Conservation (phyloP, 2,888 invertebrate genomes). For the Eupithecia abbreviata region DNA sequence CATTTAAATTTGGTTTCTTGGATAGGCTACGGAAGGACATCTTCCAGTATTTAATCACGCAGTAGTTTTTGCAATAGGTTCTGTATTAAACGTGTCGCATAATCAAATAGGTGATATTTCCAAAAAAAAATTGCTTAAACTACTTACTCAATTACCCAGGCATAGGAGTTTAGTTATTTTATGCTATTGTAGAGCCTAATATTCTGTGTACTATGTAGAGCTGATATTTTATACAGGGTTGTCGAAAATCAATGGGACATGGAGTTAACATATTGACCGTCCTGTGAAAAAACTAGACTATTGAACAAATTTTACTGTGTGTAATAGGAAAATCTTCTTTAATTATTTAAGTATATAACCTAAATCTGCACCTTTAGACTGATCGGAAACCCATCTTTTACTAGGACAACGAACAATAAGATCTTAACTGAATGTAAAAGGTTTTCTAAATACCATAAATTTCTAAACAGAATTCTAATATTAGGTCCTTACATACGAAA, state of each 20-base stretch:
- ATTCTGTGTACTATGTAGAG: background rate
- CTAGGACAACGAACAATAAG: background rate
- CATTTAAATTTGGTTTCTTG: background rate
- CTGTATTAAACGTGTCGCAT: background rate
- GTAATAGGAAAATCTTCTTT: background rate
- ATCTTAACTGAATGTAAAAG: background rate
- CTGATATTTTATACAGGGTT: background rate
- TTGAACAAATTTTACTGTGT: background rate
- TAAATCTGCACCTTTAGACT: background rate
- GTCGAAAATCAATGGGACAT: conserved; percentile 1
- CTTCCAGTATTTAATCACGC: conserved; percentile 1
- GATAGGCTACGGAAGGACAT: background rate
- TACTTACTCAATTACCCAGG: background rate
- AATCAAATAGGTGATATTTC: background rate
- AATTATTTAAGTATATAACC: background rate
- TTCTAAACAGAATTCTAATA: background rate
- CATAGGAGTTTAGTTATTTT: background rate
- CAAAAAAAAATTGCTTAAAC: background rate
- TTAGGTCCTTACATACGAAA: no score
- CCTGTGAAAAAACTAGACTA: background rate
- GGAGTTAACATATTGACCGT: background rate
- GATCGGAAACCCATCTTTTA: background rate
- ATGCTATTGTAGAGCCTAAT: background rate
- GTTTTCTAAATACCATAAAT: background rate
- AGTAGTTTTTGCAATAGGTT: background rate